A percentile compares a stretch with the other conserved stretches of the same genome.
These are phyloP conservation scores for Babyrousa celebensis DNA, from an alignment of 2,797 vertebrate species.

Conservation along the genomic window DNA sequence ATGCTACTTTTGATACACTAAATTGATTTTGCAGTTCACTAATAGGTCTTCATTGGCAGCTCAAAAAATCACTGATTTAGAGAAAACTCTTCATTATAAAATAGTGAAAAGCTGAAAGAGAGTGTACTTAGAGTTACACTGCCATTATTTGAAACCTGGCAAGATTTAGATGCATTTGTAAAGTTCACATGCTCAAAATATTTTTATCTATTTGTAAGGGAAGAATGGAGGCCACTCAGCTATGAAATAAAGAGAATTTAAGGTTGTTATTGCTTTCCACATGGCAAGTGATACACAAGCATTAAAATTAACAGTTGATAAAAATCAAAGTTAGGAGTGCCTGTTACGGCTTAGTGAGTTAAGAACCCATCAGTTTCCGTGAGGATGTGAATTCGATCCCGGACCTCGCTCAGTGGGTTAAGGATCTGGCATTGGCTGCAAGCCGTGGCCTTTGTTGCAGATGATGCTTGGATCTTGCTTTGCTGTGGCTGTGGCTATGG, in stretches of 20 bases:
- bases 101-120: not conserved
- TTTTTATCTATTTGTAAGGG: slow-evolving; percentile 44
- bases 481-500: no score
- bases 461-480: no score
- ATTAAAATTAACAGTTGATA: slow-evolving; percentile 42
- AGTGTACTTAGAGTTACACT: not conserved
- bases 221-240: slow-evolving; percentile 18
- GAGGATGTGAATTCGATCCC: no score
- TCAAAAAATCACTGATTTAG: slow-evolving; percentile 22
- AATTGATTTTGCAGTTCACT: slow-evolving; percentile 30
- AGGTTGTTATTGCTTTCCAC: slow-evolving; percentile 36
- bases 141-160: slow-evolving; percentile 28
- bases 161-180: slow-evolving; percentile 59
- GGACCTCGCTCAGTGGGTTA: no score
- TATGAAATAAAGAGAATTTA: slow-evolving; percentile 47
- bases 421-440: no score
- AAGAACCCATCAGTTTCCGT: no score
- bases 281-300: slow-evolving; percentile 15
- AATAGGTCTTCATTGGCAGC: not conserved
- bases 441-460: no score
- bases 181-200: slow-evolving; percentile 52
- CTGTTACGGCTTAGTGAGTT: no score
- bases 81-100: slow-evolving; percentile 50
- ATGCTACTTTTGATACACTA: not conserved
- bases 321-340: not conserved